Base-by-base conservation (phyloP, 2,113 vertebrate species). In the Pomatostomus ruficeps region DNA sequence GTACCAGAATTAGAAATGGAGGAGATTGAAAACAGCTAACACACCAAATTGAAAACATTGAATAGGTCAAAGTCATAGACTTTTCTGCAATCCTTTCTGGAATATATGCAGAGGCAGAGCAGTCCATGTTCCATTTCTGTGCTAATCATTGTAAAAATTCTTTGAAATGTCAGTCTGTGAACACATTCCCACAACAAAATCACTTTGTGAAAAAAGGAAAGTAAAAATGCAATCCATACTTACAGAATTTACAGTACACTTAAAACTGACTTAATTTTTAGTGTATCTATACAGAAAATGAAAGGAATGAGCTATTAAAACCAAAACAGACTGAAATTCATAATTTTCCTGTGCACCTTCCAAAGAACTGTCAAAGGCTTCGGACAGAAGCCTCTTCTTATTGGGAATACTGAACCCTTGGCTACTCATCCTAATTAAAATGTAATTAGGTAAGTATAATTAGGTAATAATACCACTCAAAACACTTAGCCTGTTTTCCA, bases 371-470 rank as follows among this genome's bases (percentile, higher is more conserved):
- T 95, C 94, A 97, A 89, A 48, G 93, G 21, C 62, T 68, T 83
- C 43, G 4, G 91, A 94, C 84, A 93, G 84, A 91, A 95, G 26
- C 24, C 40, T 88, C 62, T 73, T 85, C 81, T 95, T 94, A 59
- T 15, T 73, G 71, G 57, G 89, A 95, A 85, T 96, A 89, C 52
- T 80, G 58, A 93, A 88, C 70, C 80, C 88, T 95, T 96, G 85
- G 85, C 94, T 97, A 94, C 95, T 96, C 87, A 95, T 87, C 49
- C 92, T 95, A 97, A 97, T 96, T 97, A 95, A 95, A 92, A 65
- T 68, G 49, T 95, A 94, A 97, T 97, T 97, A 97, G 78, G 42
- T 76, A 95, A 91, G 68, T 96, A 84, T 86, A 96, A 97, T 95
- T 93, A 94, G 88, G 61, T 92, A 95, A 86, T 95, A 95, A 96